A percentile compares a stretch with the other conserved stretches of the same genome.
Evolutionary conservation across 2,113 vertebrate genomes (phyloP).

Genomic region (Syngnathus scovelli): DNA sequence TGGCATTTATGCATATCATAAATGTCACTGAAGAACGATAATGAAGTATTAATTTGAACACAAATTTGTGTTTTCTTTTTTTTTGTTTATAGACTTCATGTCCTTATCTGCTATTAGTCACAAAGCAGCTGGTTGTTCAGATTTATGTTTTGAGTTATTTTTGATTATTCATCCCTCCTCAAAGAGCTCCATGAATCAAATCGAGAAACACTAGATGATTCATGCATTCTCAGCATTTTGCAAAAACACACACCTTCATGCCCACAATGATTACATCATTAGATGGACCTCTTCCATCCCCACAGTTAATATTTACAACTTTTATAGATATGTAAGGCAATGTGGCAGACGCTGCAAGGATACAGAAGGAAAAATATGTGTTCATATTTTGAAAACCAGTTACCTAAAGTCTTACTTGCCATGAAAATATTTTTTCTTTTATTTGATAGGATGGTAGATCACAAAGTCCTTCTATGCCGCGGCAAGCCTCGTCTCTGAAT

Average conservation of each 20-base stretch:
- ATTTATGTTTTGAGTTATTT: not conserved
- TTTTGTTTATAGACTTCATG: constrained; percentile 1
- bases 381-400: not conserved
- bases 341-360: constrained; percentile 7
- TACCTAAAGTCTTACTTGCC: not conserved
- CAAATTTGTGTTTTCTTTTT: not conserved
- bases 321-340: constrained; percentile 66
- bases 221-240: constrained; percentile 66
- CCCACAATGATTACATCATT: constrained; percentile 71
- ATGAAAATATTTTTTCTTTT: not conserved
- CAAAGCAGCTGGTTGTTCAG: constrained; percentile 3
- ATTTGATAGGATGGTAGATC: constrained; percentile 80
- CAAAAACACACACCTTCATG: constrained; percentile 88
- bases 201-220: not conserved
- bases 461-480: constrained; percentile 85
- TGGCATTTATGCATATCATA: constrained; percentile 38
- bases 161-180: not conserved
- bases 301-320: constrained; percentile 67
- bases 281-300: constrained; percentile 71
- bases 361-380: constrained; percentile 1
- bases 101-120: not conserved
- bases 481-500: constrained; percentile 84
- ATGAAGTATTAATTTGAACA: constrained; percentile 21
- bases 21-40: constrained; percentile 48
- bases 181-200: not conserved